Base-by-base conservation (phyloP, 2,797 vertebrate species). In the Propithecus deckenii region DNA sequence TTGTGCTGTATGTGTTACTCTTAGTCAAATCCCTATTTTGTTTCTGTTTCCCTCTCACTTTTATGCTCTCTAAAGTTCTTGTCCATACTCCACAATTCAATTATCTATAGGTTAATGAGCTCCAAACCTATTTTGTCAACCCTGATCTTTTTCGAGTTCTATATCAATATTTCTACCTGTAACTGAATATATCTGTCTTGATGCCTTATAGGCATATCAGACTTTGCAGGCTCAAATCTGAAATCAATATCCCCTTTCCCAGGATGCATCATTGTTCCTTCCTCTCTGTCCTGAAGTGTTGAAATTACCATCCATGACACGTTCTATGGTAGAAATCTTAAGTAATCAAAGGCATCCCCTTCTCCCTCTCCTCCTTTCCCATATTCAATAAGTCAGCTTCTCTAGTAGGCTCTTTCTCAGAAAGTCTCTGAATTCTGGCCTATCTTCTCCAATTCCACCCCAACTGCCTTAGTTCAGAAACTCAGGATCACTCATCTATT, bases 401-500 rank as follows among this genome's bases (percentile, higher is more conserved):
- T 67, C 28, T 94, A 89, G 13, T 63, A 48, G 65, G 50, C 57
- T 91, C 15, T 90, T 84, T 50, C 17, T 89, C 43, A 38, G 35
- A 92, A 38, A 86, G 32, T 86, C 32, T 93, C 65, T 94, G 46
- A 85, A 57, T 65, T 90, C 69, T 79, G 17, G 57, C 46, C 50
- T 89, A 8, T 94, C 15, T 92, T 92, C 8, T 95, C 38, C 25
- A 80, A 28, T 93, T 92, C 25, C 7, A 72, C 8, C 86, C 23
- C 9, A 50, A 57, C 32, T 78, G 8, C 72, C 13, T 96, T 57
- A 87, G 55, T 87, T 91, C 75, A 81, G 28, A 93, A 94, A 61
- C 41, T 67, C 84, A 52, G 76, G 38, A 93, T 95, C 76, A 76
- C n/a, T 67, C 75, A 74, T 91, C 59, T 65, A 86, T 38, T 89